Conservation (phyloP, 2,113 vertebrate species). For the Saguinus imperator region DNA sequence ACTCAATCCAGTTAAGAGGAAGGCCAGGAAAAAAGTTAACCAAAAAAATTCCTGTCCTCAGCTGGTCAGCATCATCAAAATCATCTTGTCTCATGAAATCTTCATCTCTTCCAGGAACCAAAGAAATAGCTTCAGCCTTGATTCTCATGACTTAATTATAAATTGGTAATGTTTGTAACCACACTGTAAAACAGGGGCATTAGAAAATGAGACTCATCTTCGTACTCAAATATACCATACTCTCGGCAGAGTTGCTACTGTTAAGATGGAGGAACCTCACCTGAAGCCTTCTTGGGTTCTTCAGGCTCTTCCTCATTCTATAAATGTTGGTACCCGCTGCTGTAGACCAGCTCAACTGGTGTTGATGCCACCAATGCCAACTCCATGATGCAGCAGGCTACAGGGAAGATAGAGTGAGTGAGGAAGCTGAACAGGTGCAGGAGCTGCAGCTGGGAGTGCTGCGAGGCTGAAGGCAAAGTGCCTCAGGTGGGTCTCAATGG, state of each 20-base stretch:
- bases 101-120: conserved; percentile 91
- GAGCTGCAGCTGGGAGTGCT: not conserved
- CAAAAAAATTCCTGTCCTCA: conserved; percentile 97
- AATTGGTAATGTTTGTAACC: conserved; percentile 91
- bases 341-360: not conserved
- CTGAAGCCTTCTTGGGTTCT: not conserved
- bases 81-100: conserved; percentile 93
- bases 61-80: conserved; percentile 93
- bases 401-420: not conserved
- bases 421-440: not conserved
- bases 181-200: conserved; percentile 95
- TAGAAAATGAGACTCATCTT: conserved; percentile 91
- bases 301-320: not conserved
- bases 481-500: not conserved
- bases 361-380: not conserved
- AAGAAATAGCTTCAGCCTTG: conserved; percentile 90
- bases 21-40: conserved; percentile 96
- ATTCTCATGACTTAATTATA: conserved; percentile 94
- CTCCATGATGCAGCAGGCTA: not conserved
- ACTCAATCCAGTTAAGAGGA: conserved; percentile 96
- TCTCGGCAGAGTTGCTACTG: not conserved
- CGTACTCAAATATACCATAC: conserved; percentile 91
- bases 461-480: not conserved
- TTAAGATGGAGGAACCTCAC: not conserved
- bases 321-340: not conserved